phyloP scores from a whole-genome alignment of 2,113 vertebrate genomes.

The Ginglymostoma cirratum region DNA sequence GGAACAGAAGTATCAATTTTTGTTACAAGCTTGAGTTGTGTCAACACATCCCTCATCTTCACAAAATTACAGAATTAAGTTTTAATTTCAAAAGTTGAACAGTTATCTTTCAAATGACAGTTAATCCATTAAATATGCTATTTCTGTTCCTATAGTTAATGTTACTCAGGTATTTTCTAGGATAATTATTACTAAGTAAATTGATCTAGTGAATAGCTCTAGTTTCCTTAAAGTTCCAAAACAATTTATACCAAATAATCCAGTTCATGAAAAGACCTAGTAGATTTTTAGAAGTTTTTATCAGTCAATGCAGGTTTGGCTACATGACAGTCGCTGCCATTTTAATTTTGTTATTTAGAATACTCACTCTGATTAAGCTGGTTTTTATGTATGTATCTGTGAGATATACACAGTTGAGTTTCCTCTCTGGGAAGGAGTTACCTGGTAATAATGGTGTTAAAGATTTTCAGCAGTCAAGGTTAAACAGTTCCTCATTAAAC shows the following conservation, averaged over 20 bases:
- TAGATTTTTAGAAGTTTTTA: neutral
- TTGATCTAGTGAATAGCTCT: neutral
- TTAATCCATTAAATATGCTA: no score
- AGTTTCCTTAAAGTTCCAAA: neutral
- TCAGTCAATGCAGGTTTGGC: neutral
- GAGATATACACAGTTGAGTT: neutral
- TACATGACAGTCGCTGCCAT: neutral
- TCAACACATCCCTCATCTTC: no score
- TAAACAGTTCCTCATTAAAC: no score
- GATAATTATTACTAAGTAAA: neutral
- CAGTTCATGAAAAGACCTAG: neutral
- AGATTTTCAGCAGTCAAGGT: neutral
- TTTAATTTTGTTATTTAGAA: neutral
- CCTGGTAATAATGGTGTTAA: neutral
- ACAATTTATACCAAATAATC: neutral
- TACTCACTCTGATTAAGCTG: neutral
- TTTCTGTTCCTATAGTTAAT: neutral
- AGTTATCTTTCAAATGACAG: no score
- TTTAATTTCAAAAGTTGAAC: no score
- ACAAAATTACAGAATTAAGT: no score
- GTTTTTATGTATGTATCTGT: neutral
- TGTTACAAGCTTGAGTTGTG: no score
- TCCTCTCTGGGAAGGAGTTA: neutral
- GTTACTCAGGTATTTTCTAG: neutral
- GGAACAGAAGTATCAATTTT: no score